Percentiles rank a stretch among this genome's conserved stretches.
Conservation (phyloP, 2,888 invertebrate species). For the Lepeophtheirus nordmannii region DNA sequence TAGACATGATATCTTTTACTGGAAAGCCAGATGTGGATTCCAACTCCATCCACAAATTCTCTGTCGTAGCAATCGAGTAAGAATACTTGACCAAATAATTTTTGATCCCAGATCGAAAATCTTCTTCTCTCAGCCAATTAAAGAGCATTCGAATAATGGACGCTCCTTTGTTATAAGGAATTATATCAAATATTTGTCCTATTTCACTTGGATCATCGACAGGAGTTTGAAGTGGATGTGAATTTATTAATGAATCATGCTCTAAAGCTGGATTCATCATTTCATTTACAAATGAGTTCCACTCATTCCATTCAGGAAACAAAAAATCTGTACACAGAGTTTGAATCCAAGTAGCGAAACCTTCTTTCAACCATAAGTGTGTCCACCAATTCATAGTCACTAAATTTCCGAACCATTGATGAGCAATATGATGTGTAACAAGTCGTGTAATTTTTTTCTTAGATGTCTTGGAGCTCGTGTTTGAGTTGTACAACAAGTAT, state of each 20-base stretch:
- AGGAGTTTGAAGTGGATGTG: slow-evolving; percentile 84
- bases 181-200: slow-evolving; percentile 93
- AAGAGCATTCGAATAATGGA: slow-evolving; percentile 84
- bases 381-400: slow-evolving; percentile 99
- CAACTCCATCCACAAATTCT: slow-evolving; percentile 79
- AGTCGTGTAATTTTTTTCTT: slow-evolving; percentile 61
- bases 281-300: slow-evolving; percentile 87
- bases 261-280: slow-evolving; percentile 68
- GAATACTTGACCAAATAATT: slow-evolving; percentile 3
- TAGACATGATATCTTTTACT: slow-evolving; percentile 77
- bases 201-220: slow-evolving; percentile 87
- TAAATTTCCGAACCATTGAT: slow-evolving; percentile 96
- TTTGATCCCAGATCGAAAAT: slow-evolving; percentile 42
- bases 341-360: slow-evolving; percentile 89
- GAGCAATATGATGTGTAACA: slow-evolving; percentile 70
- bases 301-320: slow-evolving; percentile 89
- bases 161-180: slow-evolving; percentile 90
- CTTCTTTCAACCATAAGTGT: slow-evolving; percentile 88
- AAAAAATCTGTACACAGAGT: slow-evolving; percentile 79
- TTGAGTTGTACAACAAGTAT: slow-evolving; percentile 70
- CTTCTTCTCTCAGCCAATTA: slow-evolving; percentile 73
- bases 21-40: slow-evolving; percentile 77
- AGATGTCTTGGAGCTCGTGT: slow-evolving; percentile 67
- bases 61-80: slow-evolving; percentile 66
- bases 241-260: slow-evolving; percentile 60